Conservation (phyloP, 2,797 vertebrate genomes). For the Euphonia xanthogaster region DNA sequence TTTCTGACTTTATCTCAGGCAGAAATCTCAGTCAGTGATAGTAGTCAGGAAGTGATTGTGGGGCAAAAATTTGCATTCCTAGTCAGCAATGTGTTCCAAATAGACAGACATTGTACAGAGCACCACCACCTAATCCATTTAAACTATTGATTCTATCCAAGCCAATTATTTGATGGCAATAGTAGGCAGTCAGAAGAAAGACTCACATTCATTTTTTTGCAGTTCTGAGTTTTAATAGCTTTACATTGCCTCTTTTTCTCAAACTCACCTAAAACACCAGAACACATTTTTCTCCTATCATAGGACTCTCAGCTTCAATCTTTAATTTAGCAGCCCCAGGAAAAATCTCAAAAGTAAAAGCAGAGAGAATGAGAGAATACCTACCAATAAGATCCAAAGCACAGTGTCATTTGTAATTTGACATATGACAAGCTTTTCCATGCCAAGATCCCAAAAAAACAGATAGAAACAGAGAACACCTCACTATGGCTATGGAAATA, state of each 20-base stretch:
- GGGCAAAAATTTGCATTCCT: background rate
- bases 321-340: background rate
- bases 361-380: background rate
- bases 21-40: background rate
- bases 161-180: background rate
- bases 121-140: background rate
- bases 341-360: background rate
- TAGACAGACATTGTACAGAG: background rate
- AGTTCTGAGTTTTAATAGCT: background rate
- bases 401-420: background rate
- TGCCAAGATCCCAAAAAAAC: background rate
- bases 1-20: background rate
- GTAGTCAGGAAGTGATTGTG: background rate
- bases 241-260: background rate
- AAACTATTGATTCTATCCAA: background rate
- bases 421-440: background rate
- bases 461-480: background rate
- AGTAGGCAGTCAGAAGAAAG: background rate
- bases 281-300: background rate
- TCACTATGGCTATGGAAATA: background rate
- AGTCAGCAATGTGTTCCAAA: background rate
- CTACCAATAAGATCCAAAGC: background rate
- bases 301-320: background rate
- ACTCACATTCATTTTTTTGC: background rate
- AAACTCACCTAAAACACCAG: background rate